Conservation (phyloP, 2,113 vertebrate genomes). For the Delphinus delphis region DNA sequence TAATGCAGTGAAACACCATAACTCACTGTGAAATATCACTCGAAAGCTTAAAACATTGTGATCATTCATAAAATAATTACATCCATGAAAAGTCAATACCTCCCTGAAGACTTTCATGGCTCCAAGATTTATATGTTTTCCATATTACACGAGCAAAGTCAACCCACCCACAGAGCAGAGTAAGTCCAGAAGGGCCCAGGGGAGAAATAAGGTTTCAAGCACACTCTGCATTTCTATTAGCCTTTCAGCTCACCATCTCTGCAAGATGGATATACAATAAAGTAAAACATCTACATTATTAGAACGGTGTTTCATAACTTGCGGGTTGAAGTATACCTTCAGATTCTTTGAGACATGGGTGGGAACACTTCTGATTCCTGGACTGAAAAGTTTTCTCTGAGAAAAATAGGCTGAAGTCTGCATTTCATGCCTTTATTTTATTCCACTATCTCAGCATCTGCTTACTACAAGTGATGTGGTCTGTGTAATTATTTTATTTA, state of each 20-base stretch:
- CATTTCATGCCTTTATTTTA: background rate
- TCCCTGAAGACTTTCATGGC: slow-evolving; percentile 15
- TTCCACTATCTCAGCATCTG: background rate
- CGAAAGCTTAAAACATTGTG: slow-evolving; percentile 1
- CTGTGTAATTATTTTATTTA: background rate
- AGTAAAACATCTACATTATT: background rate
- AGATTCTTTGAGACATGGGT: background rate
- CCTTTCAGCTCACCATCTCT: background rate
- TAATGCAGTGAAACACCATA: background rate
- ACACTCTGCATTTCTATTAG: background rate
- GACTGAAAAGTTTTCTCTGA: background rate
- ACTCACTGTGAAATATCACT: slow-evolving; percentile 47
- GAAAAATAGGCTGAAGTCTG: background rate
- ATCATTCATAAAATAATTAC: slow-evolving; percentile 67
- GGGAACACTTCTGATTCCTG: background rate
- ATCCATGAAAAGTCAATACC: slow-evolving; percentile 48
- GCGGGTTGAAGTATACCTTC: background rate
- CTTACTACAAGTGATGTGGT: background rate
- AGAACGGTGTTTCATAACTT: background rate
- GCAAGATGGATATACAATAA: background rate
- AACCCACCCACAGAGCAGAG: background rate
- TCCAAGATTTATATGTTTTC: slow-evolving; percentile 31
- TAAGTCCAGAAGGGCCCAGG: background rate
- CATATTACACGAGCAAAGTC: background rate
- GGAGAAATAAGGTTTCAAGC: background rate